These are phyloP conservation scores for Myodes glareolus DNA, from an alignment of 2,113 vertebrate species.

Conservation along the genomic window DNA sequence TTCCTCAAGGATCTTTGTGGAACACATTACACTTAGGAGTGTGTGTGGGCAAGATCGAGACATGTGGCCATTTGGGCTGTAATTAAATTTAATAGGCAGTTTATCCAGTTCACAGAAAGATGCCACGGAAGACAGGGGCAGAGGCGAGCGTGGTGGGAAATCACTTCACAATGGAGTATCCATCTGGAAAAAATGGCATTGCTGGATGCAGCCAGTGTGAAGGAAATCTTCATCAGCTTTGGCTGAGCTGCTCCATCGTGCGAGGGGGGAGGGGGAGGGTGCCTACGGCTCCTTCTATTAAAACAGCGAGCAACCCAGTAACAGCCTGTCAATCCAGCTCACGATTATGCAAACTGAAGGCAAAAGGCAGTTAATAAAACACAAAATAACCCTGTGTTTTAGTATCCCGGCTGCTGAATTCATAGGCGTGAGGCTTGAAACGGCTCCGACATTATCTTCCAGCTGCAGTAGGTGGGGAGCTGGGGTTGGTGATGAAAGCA, in stretches of 20 bases:
- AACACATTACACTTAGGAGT: constrained; percentile 82
- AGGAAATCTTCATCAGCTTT: constrained; percentile 86
- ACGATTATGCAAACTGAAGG: constrained; percentile 84
- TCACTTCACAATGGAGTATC: constrained; percentile 87
- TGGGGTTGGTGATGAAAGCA: background rate
- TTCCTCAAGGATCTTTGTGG: constrained; percentile 86
- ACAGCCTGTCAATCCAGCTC: constrained; percentile 86
- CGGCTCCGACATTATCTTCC: constrained; percentile 53
- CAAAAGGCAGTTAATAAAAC: constrained; percentile 85
- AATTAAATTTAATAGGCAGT: constrained; percentile 91
- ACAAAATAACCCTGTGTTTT: constrained; percentile 81
- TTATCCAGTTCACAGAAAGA: constrained; percentile 87
- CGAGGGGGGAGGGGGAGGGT: constrained; percentile 53
- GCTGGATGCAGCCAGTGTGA: constrained; percentile 86
- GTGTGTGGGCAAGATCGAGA: constrained; percentile 83
- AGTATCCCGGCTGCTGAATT: constrained; percentile 67
- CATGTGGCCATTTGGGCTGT: constrained; percentile 85
- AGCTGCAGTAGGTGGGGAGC: constrained; percentile 38
- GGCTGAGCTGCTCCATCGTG: constrained; percentile 83
- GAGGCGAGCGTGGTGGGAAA: constrained; percentile 85
- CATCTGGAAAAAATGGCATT: constrained; percentile 88
- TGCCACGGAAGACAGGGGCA: constrained; percentile 82
- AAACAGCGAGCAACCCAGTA: constrained; percentile 80
- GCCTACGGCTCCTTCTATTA: constrained; percentile 80
- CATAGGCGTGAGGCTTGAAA: constrained; percentile 12